Evolutionary conservation across 2,797 vertebrate species (phyloP), one percentile per base, ranked within the genome.

Genomic region (Gymnoscopelus microlampas): DNA sequence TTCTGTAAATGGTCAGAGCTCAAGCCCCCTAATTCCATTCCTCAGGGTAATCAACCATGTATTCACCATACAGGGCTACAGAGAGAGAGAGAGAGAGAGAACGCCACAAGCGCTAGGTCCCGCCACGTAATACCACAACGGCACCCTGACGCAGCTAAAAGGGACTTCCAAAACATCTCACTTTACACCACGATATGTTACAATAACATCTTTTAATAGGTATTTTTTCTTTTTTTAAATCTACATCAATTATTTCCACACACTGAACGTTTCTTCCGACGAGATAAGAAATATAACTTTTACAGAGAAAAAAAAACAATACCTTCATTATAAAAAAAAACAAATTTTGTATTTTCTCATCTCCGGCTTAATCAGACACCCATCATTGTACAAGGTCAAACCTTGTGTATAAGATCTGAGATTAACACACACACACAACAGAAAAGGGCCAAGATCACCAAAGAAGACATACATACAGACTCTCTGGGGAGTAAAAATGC

Each of bases 1-100:
- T 92, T 94, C 92, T 92, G 92, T 94, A 94, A 92, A 93, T 88
- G 92, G 92, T 93, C 91, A 88, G 82, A 91, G 89, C 91, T 90
- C 89, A 85, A 91, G 87, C 80, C 84, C 85, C 83, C 89, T 89
- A 90, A 91, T 85, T 86, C 91, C 83, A 86, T 86, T 92, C 93
- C 91, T 92, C 61, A 2, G 92, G 93, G 93, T 93, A 94, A 94
- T 93, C 91, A 89, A 84, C 81, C 91, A 87, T 89, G 88, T 90
- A 88, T 90, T 90, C 83, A 77, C 90, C 88, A 84, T 80, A 76
- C 87, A 88, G 86, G 88, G 84, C 61, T 29, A 59, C 59, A 60
- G 71, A 85, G 78, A 63, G 68, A 78, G 69, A 76, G 76, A 6
- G n/a, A 29, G 13, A 55, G 3, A 48, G 81, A 82, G 71, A 67